phyloP scores from a whole-genome alignment of 2,888 invertebrate genomes.

The Apodemia duryi region DNA sequence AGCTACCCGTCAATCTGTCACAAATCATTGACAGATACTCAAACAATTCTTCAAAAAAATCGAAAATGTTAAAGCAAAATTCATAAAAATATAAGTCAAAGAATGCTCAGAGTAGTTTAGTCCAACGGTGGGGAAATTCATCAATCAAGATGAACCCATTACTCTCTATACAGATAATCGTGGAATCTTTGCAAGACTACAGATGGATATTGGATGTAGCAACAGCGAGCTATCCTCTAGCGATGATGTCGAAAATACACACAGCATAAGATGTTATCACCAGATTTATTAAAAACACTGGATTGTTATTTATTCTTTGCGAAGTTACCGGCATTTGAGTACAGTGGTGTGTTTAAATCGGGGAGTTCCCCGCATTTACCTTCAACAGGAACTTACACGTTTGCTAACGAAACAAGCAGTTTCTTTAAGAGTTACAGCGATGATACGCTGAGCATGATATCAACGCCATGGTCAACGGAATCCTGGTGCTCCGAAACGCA shows the following conservation, averaged over 20 bases:
- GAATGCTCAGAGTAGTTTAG: slow-evolving; percentile 18
- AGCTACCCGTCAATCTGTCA: background rate
- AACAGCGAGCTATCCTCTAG: slow-evolving; percentile 56
- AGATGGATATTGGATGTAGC: slow-evolving; percentile 61
- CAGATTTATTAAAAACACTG: background rate
- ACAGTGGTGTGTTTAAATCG: slow-evolving; percentile 18
- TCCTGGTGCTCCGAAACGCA: slow-evolving; percentile 33
- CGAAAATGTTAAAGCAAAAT: slow-evolving; percentile 16
- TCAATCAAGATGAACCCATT: slow-evolving; percentile 50
- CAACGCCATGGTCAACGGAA: slow-evolving; percentile 50
- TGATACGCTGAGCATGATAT: slow-evolving; percentile 49
- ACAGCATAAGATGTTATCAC: slow-evolving; percentile 38
- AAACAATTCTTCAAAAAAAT: slow-evolving; percentile 14
- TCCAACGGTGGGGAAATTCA: slow-evolving; percentile 21
- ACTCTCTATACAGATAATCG: slow-evolving; percentile 44
- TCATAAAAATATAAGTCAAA: slow-evolving; percentile 21
- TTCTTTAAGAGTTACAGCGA: slow-evolving; percentile 19
- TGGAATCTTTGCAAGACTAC: slow-evolving; percentile 53
- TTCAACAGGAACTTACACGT: background rate
- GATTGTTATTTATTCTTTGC: background rate
- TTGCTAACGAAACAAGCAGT: slow-evolving; percentile 13
- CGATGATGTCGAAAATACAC: slow-evolving; percentile 56
- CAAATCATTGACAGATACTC: background rate
- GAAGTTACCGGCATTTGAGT: background rate
- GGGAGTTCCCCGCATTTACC: slow-evolving; percentile 23